A percentile compares a stretch with the other conserved stretches of the same genome.
phyloP scores from a whole-genome alignment of 2,797 vertebrate genomes.

The Okamejei kenojei region DNA sequence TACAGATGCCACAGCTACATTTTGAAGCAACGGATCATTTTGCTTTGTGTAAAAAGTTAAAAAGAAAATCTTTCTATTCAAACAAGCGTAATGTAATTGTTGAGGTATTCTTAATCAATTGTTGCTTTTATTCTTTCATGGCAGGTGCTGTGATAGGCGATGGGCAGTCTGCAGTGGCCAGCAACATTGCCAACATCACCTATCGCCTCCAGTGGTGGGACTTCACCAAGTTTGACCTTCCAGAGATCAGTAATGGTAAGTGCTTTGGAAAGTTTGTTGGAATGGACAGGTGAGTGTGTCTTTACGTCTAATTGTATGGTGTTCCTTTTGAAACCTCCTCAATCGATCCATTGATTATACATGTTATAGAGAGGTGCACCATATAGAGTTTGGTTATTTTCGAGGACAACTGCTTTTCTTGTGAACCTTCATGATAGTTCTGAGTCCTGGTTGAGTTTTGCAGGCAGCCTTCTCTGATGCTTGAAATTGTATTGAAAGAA shows the following conservation, averaged over 20 bases:
- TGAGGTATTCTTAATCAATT: no score
- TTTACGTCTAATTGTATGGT: not conserved
- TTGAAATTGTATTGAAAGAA: not conserved
- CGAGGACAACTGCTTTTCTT: no score
- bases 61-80: not conserved
- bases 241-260: constrained; percentile 97
- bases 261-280: not conserved
- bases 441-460: not conserved
- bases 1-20: not conserved
- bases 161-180: constrained; percentile 94
- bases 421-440: not conserved
- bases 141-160: constrained; percentile 94
- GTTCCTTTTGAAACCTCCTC: not conserved
- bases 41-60: not conserved
- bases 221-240: constrained; percentile 95
- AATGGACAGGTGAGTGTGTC: not conserved
- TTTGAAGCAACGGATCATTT: not conserved
- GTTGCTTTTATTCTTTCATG: constrained; percentile 32
- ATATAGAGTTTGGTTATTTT: not conserved
- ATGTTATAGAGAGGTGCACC: no score
- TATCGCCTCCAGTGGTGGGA: constrained; percentile 99
- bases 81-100: not conserved
- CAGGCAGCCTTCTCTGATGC: not conserved
- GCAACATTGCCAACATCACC: constrained; percentile 97
- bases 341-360: not conserved